Conservation (phyloP, 2,888 invertebrate genomes). For the Agriopis leucophaearia region DNA sequence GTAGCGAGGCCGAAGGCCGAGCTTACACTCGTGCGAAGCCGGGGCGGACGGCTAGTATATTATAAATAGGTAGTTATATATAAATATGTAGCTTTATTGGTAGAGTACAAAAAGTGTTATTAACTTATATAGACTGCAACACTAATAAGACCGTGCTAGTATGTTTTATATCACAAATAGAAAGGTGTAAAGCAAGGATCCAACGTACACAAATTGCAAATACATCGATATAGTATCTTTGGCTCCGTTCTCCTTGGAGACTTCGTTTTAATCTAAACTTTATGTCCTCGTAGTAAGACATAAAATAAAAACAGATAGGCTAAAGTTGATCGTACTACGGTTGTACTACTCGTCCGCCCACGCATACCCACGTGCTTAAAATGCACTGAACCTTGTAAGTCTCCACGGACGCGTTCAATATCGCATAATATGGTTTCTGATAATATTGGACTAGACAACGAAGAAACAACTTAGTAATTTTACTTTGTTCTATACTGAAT, state of each 20-base stretch:
- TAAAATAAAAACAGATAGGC: background rate
- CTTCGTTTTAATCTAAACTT: constrained; percentile 13
- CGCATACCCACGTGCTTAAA: constrained; percentile 67
- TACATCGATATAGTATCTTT: constrained; percentile 38
- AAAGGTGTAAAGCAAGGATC: constrained; percentile 46
- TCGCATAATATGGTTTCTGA: constrained; percentile 34
- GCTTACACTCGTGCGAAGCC: no score
- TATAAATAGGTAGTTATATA: no score
- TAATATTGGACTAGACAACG: constrained; percentile 24
- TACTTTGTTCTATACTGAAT: background rate
- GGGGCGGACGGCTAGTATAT: no score
- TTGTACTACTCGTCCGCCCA: constrained; percentile 72
- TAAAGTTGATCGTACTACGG: constrained; percentile 44
- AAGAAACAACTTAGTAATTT: constrained; percentile 4
- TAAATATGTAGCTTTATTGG: no score
- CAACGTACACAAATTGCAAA: constrained; percentile 46
- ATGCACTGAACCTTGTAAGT: constrained; percentile 54
- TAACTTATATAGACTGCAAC: background rate
- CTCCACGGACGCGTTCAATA: constrained; percentile 50
- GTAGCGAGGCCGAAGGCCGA: no score
- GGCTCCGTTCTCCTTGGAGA: constrained; percentile 6
- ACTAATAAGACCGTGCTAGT: background rate
- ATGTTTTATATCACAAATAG: constrained; percentile 34
- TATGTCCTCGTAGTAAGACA: constrained; percentile 25
- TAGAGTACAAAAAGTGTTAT: background rate